Base-by-base conservation (phyloP, 2,888 invertebrate genomes). In the Eurois occulta region DNA sequence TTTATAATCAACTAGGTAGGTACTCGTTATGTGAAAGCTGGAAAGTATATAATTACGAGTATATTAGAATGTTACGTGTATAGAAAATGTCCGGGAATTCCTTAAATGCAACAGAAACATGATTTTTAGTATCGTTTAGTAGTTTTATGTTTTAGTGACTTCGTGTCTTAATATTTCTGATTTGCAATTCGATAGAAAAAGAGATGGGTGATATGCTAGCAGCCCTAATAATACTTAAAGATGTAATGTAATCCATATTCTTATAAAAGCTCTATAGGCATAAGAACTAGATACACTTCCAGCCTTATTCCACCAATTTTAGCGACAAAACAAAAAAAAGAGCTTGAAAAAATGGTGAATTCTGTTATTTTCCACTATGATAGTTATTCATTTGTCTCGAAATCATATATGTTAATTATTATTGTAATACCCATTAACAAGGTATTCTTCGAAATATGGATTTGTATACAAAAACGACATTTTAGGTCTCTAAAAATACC, bases 21-120 rank as follows among this genome's bases (percentile, higher is more conserved):
- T 41, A 75, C 82, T 81, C 69, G 73, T 83, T 80, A 76, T 81
- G 90, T 86, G 88, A 91, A 90, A 90, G 84, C 86, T 85, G 80
- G 85, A 88, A 89, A 87, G 88, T 87, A 74, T 62, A 81, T 85
- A 84, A 81, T 84, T 84, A 76, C 77, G 18, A 60, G 32, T 60
- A 60, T 16, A 84, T 84, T 78, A 86, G 72, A 79, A 83, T 71
- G 81, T 87, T 84, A 88, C 88, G 86, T 90, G 82, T 75, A 24
- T 60, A 67, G 38, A 77, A 77, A 70, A 72, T 73, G 6, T 58
- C 62, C 77, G 69, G 72, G 72, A 79, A 76, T 48, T n/a, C 21
- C 28, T 69, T 16, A 28, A 62, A 60, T 72, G 52, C n/a, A 38
- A 69, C 35, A 41, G 41, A 41, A 65, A 41, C 1, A 10, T 5